These are phyloP conservation scores for Melanaphis sacchari DNA, from an alignment of 1,140 invertebrate genomes.

Conservation along the genomic window DNA sequence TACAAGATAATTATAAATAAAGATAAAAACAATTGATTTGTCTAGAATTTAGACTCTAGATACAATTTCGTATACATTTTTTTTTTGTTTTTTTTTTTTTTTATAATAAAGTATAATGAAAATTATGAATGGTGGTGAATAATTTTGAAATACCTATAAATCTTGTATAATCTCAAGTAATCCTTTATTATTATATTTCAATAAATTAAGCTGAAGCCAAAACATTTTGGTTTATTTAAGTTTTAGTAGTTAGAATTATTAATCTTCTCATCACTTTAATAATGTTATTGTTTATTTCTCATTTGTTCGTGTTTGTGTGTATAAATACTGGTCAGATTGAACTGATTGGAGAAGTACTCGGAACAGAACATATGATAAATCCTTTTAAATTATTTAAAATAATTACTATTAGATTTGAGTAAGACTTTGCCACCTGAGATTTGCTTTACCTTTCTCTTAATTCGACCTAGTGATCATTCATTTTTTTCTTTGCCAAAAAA, in stretches of 20 bases:
- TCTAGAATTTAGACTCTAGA: too few species aligned
- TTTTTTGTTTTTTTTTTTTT: too few species aligned
- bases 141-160: neutral
- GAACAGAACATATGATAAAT: neutral
- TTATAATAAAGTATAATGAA: neutral
- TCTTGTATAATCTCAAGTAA: neutral
- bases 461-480: neutral
- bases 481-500: neutral
- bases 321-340: neutral
- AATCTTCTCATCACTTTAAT: neutral
- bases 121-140: neutral
- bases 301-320: neutral
- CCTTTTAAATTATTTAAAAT: neutral
- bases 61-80: too few species aligned
- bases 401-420: neutral
- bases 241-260: neutral
- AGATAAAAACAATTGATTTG: too few species aligned
- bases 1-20: too few species aligned
- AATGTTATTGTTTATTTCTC: neutral
- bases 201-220: neutral
- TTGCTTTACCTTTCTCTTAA: neutral
- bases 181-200: neutral
- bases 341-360: neutral
- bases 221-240: neutral
- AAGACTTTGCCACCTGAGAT: neutral